These are phyloP conservation scores for Bellardia bayeri DNA, from an alignment of 2,888 invertebrate genomes.

Conservation along the genomic window DNA sequence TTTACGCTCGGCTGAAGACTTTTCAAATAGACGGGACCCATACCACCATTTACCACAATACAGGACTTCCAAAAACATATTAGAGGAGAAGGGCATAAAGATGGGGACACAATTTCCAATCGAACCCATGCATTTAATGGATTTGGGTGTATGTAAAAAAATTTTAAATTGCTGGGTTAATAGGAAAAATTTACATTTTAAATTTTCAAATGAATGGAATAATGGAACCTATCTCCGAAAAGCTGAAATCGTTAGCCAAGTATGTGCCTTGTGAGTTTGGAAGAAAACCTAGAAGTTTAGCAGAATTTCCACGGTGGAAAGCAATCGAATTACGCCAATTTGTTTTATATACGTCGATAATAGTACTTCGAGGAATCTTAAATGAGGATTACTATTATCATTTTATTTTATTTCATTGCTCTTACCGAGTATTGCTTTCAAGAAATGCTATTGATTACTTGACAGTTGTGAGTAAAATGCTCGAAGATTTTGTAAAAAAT, in stretches of 20 bases:
- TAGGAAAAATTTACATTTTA: too few relatives aligned
- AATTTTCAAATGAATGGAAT: constrained; percentile 13
- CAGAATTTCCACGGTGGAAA: too few relatives aligned
- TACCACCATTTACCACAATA: neutral
- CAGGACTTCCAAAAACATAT: neutral
- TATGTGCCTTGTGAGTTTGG: too few relatives aligned
- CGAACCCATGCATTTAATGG: constrained; percentile 1
- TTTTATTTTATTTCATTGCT: constrained; percentile 7
- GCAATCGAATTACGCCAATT: too few relatives aligned
- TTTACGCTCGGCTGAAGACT: neutral
- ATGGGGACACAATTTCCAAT: too few relatives aligned
- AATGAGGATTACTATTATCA: constrained; percentile 35
- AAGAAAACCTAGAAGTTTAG: too few relatives aligned
- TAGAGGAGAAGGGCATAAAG: too few relatives aligned
- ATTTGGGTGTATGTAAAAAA: neutral
- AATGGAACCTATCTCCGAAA: too few relatives aligned
- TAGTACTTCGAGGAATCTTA: constrained; percentile 25
- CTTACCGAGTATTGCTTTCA: too few relatives aligned
- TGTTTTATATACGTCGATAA: constrained; percentile 39
- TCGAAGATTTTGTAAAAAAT: too few relatives aligned
- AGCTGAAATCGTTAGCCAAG: too few relatives aligned
- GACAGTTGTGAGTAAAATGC: too few relatives aligned
- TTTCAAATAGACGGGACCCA: constrained; percentile 3
- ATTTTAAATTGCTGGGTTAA: neutral
- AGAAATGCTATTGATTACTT: neutral